Percentiles rank a stretch among this genome's conserved stretches.
Conservation (phyloP, 1,140 invertebrate species). For the Scaptomyza hsui region DNA sequence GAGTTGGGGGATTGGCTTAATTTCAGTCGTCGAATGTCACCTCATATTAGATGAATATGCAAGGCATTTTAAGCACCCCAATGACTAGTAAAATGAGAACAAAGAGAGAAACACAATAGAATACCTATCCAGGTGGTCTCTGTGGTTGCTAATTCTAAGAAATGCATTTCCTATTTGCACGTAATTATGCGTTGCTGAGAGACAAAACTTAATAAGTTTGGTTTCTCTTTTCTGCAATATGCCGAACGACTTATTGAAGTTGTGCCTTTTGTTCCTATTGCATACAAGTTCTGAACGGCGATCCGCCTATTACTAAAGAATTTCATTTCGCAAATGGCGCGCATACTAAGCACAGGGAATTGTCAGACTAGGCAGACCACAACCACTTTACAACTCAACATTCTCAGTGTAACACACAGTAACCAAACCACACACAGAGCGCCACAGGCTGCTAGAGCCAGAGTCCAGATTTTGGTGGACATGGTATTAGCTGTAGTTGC, state of each 20-base stretch:
- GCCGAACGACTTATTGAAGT: not conserved
- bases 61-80: not conserved
- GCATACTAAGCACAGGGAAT: slow-evolving; percentile 19
- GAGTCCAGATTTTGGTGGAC: slow-evolving; percentile 7
- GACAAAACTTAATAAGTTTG: no score
- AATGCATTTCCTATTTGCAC: no score
- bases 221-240: no score
- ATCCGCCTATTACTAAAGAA: slow-evolving; percentile 13
- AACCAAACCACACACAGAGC: slow-evolving; percentile 2
- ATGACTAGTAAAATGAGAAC: not conserved
- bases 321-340: slow-evolving; percentile 60
- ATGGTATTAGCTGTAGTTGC: slow-evolving; percentile 25
- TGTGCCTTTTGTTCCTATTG: not conserved
- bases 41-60: not conserved
- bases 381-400: slow-evolving; percentile 1
- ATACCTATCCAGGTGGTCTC: no score
- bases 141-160: no score
- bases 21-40: not conserved
- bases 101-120: not conserved
- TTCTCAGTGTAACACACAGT: slow-evolving; percentile 4
- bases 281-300: not conserved
- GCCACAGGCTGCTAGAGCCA: not conserved
- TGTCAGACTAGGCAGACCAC: not conserved
- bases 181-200: no score
- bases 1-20: not conserved